A percentile compares a stretch with the other conserved stretches of the same genome.
These are phyloP conservation scores for Enteromius thamalakanensis DNA, from an alignment of 2,797 vertebrate species.

Conservation along the genomic window DNA sequence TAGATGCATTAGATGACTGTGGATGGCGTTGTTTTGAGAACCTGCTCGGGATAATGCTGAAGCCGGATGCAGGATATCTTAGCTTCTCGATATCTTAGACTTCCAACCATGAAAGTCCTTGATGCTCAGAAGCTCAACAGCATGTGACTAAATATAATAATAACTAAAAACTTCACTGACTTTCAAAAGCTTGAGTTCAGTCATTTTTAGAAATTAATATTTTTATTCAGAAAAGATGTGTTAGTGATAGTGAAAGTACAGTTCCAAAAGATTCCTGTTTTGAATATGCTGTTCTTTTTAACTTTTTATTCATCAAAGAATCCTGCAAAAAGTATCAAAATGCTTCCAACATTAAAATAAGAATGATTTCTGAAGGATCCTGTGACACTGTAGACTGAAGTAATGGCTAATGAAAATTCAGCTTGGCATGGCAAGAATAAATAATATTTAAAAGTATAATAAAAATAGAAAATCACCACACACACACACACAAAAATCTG, in stretches of 20 bases:
- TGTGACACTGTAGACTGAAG: background rate
- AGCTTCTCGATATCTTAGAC: background rate
- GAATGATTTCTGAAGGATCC: background rate
- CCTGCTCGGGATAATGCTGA: background rate
- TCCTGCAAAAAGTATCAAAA: too few relatives aligned
- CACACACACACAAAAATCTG: too few relatives aligned
- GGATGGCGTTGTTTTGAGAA: conserved; percentile 1
- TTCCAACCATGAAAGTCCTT: background rate
- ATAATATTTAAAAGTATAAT: background rate
- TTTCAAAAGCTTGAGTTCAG: too few relatives aligned
- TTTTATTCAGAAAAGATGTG: background rate
- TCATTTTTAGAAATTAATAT: background rate
- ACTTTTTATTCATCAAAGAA: background rate
- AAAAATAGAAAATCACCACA: background rate
- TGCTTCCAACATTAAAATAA: background rate
- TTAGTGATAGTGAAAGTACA: background rate
- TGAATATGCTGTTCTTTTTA: background rate
- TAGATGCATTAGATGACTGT: background rate
- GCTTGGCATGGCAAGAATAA: too few relatives aligned
- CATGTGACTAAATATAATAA: too few relatives aligned
- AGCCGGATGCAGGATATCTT: background rate
- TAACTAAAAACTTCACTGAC: too few relatives aligned
- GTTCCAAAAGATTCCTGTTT: background rate
- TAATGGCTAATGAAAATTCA: background rate
- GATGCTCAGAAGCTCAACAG: background rate